phyloP scores from a whole-genome alignment of 2,113 vertebrate species.

The Rhizomys pruinosus region DNA sequence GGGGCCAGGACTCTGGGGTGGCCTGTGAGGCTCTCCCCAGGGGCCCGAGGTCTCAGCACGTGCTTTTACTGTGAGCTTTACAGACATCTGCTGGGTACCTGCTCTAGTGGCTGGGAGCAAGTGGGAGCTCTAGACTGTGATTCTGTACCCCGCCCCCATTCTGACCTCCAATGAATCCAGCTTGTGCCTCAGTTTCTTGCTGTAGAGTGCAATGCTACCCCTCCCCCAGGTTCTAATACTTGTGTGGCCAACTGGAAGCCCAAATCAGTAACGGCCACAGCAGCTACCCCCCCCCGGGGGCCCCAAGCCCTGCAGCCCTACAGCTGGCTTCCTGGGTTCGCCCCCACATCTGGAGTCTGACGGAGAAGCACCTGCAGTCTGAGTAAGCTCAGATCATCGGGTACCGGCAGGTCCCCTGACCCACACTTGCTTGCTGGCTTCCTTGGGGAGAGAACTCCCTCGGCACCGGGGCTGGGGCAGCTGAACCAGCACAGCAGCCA shows the following conservation, averaged over 20 bases:
- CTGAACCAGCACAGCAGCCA: not conserved
- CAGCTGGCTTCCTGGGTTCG: not conserved
- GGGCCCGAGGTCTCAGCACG: rapidly evolving
- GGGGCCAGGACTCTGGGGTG: not conserved
- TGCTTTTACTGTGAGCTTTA: not conserved
- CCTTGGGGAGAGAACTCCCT: too few relatives aligned
- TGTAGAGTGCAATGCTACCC: not conserved
- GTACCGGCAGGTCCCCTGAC: not conserved
- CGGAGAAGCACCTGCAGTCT: not conserved
- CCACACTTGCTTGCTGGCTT: not conserved
- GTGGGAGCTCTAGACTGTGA: not conserved
- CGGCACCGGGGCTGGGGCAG: not conserved
- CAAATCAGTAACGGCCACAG: not conserved
- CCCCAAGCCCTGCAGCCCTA: not conserved
- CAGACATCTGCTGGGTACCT: too few relatives aligned
- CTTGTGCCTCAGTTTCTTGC: not conserved
- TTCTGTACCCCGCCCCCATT: not conserved
- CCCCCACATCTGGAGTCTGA: not conserved
- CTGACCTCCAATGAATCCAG: not conserved
- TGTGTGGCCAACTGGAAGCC: too few relatives aligned
- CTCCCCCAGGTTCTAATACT: not conserved
- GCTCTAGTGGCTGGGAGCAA: too few relatives aligned
- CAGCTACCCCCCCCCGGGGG: not conserved
- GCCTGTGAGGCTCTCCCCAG: rapidly evolving
- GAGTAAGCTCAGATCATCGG: not conserved